Base-by-base conservation (phyloP, 1,140 invertebrate genomes). In the Caenorhabditis briggsae region DNA sequence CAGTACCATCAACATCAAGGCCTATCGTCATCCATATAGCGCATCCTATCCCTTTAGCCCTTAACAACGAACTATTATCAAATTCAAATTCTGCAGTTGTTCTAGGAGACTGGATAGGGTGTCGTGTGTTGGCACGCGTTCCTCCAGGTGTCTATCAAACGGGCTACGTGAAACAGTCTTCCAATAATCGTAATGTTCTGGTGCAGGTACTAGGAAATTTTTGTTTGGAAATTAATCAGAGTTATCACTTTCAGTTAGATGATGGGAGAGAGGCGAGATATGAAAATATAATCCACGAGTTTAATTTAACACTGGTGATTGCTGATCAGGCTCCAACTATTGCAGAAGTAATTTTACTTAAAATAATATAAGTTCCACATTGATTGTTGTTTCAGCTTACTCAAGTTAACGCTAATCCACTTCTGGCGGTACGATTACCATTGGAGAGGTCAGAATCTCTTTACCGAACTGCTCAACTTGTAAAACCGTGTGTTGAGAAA, bases 301-400 rank as follows among this genome's bases (percentile, higher is more conserved):
- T 50, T 6, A 74, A 58, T 20, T 18, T 33, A n/a, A 65, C 86
- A 18, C 5, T 61, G 20, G 74, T 89, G 16, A 82, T 89, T 53
- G 86, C 87, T 25, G 88, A 89, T 65, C 88, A 89, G 83, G 88
- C 88, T 20, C 88, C 88, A 50, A 88, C 41, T 48, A 23, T 53
- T 23, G 20, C 43, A 23, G 82, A 48, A 55, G 87, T 86, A 56
- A 48, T 33, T 86, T 11, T 18, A 5, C 1, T 8, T 25, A n/a
- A 55, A 12, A 53, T 23, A 55, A 55, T 2, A 82, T 12, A 46
- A 0, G 53, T 53, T 8, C 50, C 11, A 8, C 0, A 14, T 53
- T 16, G 12, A 5, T 14, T 14, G 11, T 53, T 18, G 7, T 84
- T 64, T 20, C 61, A 84, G 83, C n/a, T 84, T 48, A 65, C n/a